Percentiles rank a stretch among this genome's conserved stretches.
These are phyloP conservation scores for Adrianichthys oophorus DNA, from an alignment of 2,797 vertebrate genomes.

Conservation along the genomic window DNA sequence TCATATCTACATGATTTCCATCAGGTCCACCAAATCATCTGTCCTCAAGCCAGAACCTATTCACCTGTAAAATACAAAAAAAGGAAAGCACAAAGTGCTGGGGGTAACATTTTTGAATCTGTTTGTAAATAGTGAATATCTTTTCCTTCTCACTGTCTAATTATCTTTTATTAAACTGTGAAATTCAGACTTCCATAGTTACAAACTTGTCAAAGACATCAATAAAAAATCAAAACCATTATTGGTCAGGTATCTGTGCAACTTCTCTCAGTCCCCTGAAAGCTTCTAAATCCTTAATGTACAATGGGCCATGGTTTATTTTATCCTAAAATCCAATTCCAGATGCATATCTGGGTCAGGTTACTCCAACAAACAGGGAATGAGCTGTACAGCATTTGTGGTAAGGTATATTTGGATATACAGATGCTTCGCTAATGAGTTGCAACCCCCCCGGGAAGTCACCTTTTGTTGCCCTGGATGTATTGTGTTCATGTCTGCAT, in stretches of 20 bases:
- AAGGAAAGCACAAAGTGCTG: not conserved
- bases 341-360: constrained; percentile 17
- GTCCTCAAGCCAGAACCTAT: constrained; percentile 11
- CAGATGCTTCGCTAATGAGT: constrained; percentile 40
- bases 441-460: constrained; percentile 26
- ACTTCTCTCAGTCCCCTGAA: no score
- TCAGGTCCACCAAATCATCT: constrained; percentile 33
- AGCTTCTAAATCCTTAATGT: no score
- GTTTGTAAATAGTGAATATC: not conserved
- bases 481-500: constrained; percentile 5
- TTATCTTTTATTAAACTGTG: no score
- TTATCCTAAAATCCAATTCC: constrained; percentile 13
- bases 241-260: no score
- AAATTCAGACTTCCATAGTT: no score
- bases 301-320: not conserved
- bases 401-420: constrained; percentile 31
- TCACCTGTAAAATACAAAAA: not conserved
- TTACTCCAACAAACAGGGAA: constrained; percentile 22
- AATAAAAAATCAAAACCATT: no score
- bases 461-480: constrained; percentile 21
- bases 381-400: constrained; percentile 10
- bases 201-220: no score
- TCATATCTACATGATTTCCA: constrained; percentile 31
- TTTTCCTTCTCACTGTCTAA: not conserved
- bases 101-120: no score